Percentiles rank a stretch among this genome's conserved stretches.
phyloP scores from a whole-genome alignment of 1,140 invertebrate species.

The Drosophila nasuta region DNA sequence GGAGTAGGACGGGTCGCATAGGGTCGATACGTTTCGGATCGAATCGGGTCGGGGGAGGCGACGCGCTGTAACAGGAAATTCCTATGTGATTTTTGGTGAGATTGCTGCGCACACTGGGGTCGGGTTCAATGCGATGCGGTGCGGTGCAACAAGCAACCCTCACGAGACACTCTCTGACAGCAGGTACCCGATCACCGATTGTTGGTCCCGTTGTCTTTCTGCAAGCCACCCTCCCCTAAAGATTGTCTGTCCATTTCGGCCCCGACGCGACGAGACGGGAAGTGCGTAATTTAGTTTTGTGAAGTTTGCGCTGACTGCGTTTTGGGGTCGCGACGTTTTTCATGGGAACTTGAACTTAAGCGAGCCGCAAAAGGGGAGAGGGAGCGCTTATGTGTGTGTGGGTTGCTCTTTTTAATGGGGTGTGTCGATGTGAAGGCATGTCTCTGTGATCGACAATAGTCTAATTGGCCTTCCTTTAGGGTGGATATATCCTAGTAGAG shows the following conservation, averaged over 20 bases:
- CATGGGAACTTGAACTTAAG: slow-evolving; percentile 72
- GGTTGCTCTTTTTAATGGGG: slow-evolving; percentile 37
- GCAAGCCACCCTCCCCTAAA: slow-evolving; percentile 62
- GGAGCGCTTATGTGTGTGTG: slow-evolving; percentile 34
- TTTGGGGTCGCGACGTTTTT: slow-evolving; percentile 67
- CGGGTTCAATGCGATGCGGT: slow-evolving; percentile 19
- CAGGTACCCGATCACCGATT: slow-evolving; percentile 61
- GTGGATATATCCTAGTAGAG: neutral
- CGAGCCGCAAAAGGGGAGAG: slow-evolving; percentile 22
- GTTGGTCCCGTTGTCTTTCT: slow-evolving; percentile 45
- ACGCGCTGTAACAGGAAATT: slow-evolving; percentile 78
- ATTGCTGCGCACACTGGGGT: slow-evolving; percentile 68
- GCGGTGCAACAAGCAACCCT: slow-evolving; percentile 63
- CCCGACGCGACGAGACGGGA: slow-evolving; percentile 52
- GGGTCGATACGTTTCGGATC: neutral
- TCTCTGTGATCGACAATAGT: slow-evolving; percentile 14
- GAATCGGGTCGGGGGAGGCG: slow-evolving; percentile 27
- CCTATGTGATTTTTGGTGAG: slow-evolving; percentile 81
- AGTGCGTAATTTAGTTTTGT: slow-evolving; percentile 82
- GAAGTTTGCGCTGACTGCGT: slow-evolving; percentile 56
- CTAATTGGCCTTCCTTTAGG: slow-evolving; percentile 20
- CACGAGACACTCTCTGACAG: slow-evolving; percentile 20
- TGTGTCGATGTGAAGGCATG: slow-evolving; percentile 7
- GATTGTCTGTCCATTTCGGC: slow-evolving; percentile 48
- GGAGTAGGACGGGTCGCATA: slow-evolving; percentile 1